Base-by-base conservation (phyloP, 1,140 invertebrate species). In the Nebria ingens region DNA sequence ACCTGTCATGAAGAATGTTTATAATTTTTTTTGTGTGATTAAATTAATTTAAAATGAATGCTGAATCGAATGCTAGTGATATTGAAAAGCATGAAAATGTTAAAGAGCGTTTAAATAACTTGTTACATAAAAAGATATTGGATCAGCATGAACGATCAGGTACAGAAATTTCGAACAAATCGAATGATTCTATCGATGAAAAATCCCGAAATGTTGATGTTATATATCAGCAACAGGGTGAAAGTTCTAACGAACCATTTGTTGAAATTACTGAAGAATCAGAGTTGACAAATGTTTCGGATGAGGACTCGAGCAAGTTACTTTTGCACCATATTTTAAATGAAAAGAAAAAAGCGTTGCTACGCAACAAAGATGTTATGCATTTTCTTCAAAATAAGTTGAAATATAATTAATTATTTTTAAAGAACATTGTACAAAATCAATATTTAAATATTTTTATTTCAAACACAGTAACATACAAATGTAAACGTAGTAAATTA, bases 51-150 rank as follows among this genome's bases (percentile, higher is more conserved):
- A 45, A 6, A 12, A 45, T 45, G 40, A 45, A 45, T 45, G 3
- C 40, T 12, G 40, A 45, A 45, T 12, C 40, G 15, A 45, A 17
- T 12, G 6, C 17, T 11, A 45, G 40, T 45, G 40, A 45, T 11
- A 45, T 17, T 12, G 40, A 45, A 45, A 45, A 45, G 17, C 40
- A 45, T 45, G 40, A 45, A 17, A 45, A 45, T 45, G 40, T 45
- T 12, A 45, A 45, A 45, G 40, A 45, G 17, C 40, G 40, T 12
- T 45, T 45, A 45, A 45, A 45, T 45, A 45, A 45, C 17, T 45
- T 45, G 15, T 11, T 45, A 4, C 40, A 45, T 17, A 45, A 45
- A 17, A 45, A 45, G 17, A 45, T 45, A 9, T 45, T 45, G 15
- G 40, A 45, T 17, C 40, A 45, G 17, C 6, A 45, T 45, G 40